Evolutionary conservation across 2,113 vertebrate genomes (phyloP).

Genomic region (Nycticorax nycticorax): DNA sequence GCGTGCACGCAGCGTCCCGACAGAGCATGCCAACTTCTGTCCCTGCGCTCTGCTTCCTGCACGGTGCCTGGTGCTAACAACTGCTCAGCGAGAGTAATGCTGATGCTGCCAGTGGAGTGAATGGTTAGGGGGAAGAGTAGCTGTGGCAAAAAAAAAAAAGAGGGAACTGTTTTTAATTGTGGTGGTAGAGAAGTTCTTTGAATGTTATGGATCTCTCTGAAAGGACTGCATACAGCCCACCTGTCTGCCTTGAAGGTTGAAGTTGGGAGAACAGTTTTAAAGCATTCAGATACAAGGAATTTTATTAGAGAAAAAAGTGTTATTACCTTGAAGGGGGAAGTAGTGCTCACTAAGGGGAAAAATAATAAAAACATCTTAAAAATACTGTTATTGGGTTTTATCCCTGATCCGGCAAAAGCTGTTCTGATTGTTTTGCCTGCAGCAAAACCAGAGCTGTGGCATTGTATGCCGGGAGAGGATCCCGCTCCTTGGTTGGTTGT

Average conservation of each 20-base stretch:
- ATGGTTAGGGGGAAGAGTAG: neutral
- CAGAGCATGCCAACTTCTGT: neutral
- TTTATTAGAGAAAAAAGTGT: neutral
- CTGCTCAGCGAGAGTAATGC: neutral
- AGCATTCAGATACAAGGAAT: neutral
- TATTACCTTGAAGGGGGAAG: neutral
- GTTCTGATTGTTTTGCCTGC: neutral
- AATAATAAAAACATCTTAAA: neutral
- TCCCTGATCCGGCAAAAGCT: neutral
- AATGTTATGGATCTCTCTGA: neutral
- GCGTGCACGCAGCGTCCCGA: neutral
- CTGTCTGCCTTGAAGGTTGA: neutral
- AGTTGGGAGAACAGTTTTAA: neutral
- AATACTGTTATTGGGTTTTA: neutral
- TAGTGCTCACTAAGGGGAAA: neutral
- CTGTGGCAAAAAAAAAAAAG: no score
- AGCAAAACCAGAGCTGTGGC: neutral
- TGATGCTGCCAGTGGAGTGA: rapidly evolving
- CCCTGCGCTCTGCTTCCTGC: neutral
- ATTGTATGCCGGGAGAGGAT: neutral
- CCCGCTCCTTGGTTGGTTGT: neutral
- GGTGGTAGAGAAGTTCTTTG: neutral
- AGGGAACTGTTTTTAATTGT: neutral
- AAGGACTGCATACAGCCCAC: neutral
- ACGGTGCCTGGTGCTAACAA: neutral